Evolutionary conservation across 2,888 invertebrate genomes (phyloP).

Genomic region (Brenthis hecate): DNA sequence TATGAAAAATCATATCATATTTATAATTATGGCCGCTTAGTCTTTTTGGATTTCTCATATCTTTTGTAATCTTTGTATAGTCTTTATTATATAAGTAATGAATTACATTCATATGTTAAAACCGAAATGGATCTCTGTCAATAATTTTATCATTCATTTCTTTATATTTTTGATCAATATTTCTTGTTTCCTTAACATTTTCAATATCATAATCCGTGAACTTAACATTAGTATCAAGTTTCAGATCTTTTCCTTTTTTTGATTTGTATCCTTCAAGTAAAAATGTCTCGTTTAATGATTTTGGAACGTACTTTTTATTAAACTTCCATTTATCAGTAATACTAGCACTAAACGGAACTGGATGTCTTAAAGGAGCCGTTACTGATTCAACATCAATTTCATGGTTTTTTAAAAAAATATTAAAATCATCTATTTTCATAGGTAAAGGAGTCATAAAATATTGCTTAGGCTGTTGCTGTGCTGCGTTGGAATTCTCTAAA

Average conservation of each 20-base stretch:
- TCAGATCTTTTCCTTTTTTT: not conserved
- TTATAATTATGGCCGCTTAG: conserved; percentile 41
- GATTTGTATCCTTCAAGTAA: not conserved
- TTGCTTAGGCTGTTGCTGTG: conserved; percentile 50
- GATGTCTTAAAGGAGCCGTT: conserved; percentile 49
- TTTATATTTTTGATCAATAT: not conserved
- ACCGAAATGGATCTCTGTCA: conserved; percentile 29
- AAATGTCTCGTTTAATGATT: not conserved
- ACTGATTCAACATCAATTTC: conserved; percentile 57
- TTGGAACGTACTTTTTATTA: conserved; percentile 19
- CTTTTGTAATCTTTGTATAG: not conserved
- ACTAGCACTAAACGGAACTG: conserved; percentile 21
- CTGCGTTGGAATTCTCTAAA: conserved; percentile 45
- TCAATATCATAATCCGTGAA: not conserved
- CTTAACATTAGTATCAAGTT: not conserved
- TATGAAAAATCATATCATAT: conserved; percentile 42
- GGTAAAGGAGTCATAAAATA: conserved; percentile 63
- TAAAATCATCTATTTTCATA: conserved; percentile 57
- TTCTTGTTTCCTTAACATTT: not conserved
- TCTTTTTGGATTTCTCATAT: conserved; percentile 30
- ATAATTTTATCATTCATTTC: not conserved
- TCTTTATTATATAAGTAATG: not conserved
- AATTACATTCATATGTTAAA: conserved; percentile 25
- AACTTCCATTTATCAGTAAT: conserved; percentile 31
- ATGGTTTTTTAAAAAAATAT: conserved; percentile 59